Percentiles rank a stretch among this genome's conserved stretches.
phyloP scores from a whole-genome alignment of 2,113 vertebrate genomes.

The Sylvia atricapilla region DNA sequence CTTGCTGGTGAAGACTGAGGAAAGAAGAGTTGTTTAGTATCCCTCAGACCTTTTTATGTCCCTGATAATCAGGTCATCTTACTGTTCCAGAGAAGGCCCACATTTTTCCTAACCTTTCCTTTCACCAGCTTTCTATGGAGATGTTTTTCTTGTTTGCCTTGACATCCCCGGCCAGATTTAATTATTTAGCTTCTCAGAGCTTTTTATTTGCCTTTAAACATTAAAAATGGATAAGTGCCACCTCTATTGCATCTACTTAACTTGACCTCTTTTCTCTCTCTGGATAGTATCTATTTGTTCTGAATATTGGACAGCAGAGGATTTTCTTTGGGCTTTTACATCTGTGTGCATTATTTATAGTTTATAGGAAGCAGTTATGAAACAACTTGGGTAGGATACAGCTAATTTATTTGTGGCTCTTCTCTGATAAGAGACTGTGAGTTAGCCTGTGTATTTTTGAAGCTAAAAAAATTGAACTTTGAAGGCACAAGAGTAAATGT shows the following conservation, averaged over 20 bases:
- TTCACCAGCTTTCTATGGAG: fast-evolving
- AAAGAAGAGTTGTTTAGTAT: background rate
- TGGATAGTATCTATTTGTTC: background rate
- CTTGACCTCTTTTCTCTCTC: background rate
- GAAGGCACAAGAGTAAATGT: background rate
- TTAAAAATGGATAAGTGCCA: background rate
- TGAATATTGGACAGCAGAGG: background rate
- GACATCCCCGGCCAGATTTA: background rate
- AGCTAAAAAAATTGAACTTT: background rate
- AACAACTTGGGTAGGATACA: background rate
- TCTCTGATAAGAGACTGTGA: background rate
- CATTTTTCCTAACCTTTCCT: background rate
- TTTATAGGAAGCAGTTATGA: background rate
- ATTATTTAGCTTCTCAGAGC: background rate
- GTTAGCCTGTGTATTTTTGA: background rate
- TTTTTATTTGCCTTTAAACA: background rate
- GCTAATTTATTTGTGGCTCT: background rate
- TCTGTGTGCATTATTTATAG: background rate
- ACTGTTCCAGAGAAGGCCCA: background rate
- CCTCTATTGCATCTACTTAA: background rate
- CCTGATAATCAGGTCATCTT: background rate
- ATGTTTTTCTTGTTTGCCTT: background rate
- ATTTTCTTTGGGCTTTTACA: background rate
- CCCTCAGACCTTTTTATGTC: background rate
- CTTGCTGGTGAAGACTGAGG: background rate